Conservation (phyloP, 2,888 invertebrate species). For the Alitta virens region DNA sequence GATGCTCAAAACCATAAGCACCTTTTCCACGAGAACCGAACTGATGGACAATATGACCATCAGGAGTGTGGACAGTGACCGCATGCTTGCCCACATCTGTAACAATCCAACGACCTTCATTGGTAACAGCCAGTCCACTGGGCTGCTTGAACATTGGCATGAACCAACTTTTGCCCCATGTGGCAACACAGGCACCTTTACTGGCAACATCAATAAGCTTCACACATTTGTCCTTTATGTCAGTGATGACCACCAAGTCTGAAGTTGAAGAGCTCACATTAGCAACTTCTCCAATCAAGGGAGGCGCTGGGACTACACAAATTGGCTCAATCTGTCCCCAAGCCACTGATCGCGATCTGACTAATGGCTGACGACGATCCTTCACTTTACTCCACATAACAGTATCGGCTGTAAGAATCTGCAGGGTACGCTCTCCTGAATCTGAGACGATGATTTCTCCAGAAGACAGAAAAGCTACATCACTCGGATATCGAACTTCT, state of each 20-base stretch:
- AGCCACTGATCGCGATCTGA: conserved; percentile 5
- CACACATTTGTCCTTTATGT: conserved; percentile 10
- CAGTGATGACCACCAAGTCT: conserved; percentile 9
- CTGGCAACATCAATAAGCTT: conserved; percentile 9
- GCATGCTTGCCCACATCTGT: conserved; percentile 13
- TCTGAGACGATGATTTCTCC: conserved; percentile 10
- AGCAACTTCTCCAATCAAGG: conserved; percentile 1
- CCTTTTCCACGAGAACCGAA: conserved; percentile 14
- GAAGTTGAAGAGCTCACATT: not conserved
- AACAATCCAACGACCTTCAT: conserved; percentile 12
- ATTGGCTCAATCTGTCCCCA: conserved; percentile 15
- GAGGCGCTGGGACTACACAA: conserved; percentile 2
- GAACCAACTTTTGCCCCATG: conserved; percentile 18
- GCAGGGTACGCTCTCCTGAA: conserved; percentile 4
- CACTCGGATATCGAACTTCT: conserved; percentile 12
- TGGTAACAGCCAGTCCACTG: conserved; percentile 6
- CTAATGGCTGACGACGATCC: conserved; percentile 11
- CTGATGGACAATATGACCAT: conserved; percentile 9
- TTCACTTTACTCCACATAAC: conserved; percentile 17
- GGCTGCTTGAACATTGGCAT: conserved; percentile 18
- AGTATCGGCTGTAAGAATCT: conserved; percentile 13
- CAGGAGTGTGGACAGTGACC: conserved; percentile 11
- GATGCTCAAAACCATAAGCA: conserved; percentile 13
- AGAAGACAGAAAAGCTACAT: conserved; percentile 7
- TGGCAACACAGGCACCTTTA: conserved; percentile 1